Evolutionary conservation across 2,797 vertebrate genomes (phyloP), one percentile per base, ranked within the genome.

Genomic region (Myotis myotis): DNA sequence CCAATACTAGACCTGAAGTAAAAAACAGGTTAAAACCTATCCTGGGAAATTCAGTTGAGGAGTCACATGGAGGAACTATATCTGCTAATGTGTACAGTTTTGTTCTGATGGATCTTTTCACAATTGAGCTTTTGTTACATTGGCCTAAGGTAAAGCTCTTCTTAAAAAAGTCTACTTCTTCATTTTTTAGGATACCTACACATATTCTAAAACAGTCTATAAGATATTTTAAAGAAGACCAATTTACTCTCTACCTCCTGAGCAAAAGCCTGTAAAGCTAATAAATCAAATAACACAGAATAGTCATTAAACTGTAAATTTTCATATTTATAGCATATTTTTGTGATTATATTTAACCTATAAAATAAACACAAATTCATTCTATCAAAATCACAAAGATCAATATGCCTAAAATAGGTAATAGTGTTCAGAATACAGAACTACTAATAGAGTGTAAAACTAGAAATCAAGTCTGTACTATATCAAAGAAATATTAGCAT

Each of bases 371-470:
- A 91, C 16, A 87, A 92, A 70, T 49, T 71, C 5, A 89, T 81
- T 89, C 23, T 71, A 38, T 41, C 53, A 55, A 96, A 92, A 89
- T 80, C 70, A 78, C 71, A n/a, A 95, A 55, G 41, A 82, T 51
- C 33, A 49, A 41, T 75, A 70, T 83, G 8, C 17, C n/a, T 64
- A 70, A 78, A n/a, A 72, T 3, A 92, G 28, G 51, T 49, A 38
- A 55, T 1, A 47, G 20, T 88, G 19, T 88, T 57, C 41, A 92
- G 47, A 94, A 75, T 64, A 49, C 1, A 85, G 23, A 88, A 20
- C 25, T 80, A 51, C 28, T 87, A 74, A 25, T 10, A 70, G 20
- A 47, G 12, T 79, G 0, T 12, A 85, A 10, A 55, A 22, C 9
- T 75, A 84, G n/a, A 25, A 90, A 49, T 51, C 19, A 80, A 72